A percentile compares a stretch with the other conserved stretches of the same genome.
phyloP scores from a whole-genome alignment of 37 sponge, comb jelly and placozoan species.

The Bolinopsis microptera region DNA sequence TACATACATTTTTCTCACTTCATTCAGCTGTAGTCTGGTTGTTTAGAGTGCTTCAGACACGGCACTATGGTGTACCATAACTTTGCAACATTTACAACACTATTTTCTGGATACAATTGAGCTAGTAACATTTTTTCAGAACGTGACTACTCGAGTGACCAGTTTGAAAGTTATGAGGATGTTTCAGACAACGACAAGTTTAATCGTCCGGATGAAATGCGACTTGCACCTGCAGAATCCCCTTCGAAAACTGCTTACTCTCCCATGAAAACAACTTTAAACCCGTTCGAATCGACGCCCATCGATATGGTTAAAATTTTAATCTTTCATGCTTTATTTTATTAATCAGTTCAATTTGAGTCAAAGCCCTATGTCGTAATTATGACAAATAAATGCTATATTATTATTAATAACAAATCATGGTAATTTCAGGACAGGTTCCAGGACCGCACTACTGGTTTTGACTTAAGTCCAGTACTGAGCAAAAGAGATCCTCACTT shows the following conservation, averaged over 20 bases:
- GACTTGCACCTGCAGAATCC: neutral
- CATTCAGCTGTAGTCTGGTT: too few species aligned
- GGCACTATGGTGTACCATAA: too few species aligned
- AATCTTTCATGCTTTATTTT: too few species aligned
- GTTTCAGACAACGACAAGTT: neutral
- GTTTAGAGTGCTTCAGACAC: too few species aligned
- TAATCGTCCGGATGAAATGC: neutral
- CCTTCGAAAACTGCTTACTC: neutral
- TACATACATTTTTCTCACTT: too few species aligned
- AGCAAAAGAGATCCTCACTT: neutral
- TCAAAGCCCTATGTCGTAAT: too few species aligned
- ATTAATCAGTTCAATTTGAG: too few species aligned
- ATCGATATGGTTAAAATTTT: conserved; percentile 31
- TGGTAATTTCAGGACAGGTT: neutral
- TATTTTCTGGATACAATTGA: too few species aligned
- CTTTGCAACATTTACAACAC: too few species aligned
- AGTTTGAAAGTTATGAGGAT: conserved; percentile 39
- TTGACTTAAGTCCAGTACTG: conserved; percentile 42
- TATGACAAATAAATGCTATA: too few species aligned
- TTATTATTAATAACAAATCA: too few species aligned
- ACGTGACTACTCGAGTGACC: conserved; percentile 47
- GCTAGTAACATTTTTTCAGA: too few species aligned
- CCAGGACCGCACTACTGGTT: conserved; percentile 8
- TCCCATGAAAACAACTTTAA: neutral
- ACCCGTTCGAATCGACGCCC: conserved; percentile 58